These are phyloP conservation scores for Cosmorhoe ocellata DNA, from an alignment of 2,888 invertebrate species.

Conservation along the genomic window DNA sequence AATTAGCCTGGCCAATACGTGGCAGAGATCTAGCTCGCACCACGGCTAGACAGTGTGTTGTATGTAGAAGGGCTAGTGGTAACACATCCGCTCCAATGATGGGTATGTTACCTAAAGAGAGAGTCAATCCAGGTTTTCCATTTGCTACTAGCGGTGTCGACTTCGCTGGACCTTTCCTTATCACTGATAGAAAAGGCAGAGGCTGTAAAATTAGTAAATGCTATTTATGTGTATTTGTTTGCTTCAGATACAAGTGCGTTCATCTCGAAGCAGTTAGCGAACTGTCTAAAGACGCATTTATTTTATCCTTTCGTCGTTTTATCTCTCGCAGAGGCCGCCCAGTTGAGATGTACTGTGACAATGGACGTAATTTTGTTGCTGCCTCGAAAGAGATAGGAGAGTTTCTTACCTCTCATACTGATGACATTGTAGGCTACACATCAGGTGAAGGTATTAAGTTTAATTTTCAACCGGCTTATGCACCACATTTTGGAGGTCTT, in stretches of 20 bases:
- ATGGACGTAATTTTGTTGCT: not conserved
- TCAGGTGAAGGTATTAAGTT: not conserved
- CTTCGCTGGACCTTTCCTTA: not conserved
- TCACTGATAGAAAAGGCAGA: not conserved
- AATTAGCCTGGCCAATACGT: not conserved
- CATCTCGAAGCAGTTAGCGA: not conserved
- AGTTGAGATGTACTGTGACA: not conserved
- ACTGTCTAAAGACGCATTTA: not conserved
- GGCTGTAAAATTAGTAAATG: not conserved
- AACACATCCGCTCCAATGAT: no score
- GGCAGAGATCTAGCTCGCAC: not conserved
- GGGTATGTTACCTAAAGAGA: no score
- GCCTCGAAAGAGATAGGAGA: not conserved
- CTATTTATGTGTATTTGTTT: not conserved
- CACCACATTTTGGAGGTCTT: not conserved
- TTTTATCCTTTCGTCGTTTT: not conserved
- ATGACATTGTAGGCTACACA: not conserved
- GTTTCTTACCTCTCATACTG: not conserved
- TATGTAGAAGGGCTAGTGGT: no score
- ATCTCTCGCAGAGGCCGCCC: not conserved
- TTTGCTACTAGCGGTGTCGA: not conserved
- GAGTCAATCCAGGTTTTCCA: no score
- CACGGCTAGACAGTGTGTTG: not conserved
- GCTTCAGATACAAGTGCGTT: not conserved
- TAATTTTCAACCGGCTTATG: not conserved